phyloP scores from a whole-genome alignment of 2,113 vertebrate genomes.

The Glaucomys volans region DNA sequence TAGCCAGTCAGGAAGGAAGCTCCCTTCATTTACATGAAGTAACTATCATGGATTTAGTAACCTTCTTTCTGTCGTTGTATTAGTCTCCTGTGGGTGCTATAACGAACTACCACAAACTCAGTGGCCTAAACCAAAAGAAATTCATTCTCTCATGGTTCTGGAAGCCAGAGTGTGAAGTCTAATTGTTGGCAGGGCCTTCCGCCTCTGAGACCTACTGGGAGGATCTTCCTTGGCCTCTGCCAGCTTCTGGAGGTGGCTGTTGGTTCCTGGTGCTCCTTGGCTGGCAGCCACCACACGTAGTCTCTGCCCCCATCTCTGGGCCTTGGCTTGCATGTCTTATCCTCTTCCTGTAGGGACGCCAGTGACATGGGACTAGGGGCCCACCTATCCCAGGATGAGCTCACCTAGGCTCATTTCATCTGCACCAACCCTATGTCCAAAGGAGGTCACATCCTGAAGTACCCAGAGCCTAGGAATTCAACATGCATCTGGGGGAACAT shows the following conservation, averaged over 20 bases:
- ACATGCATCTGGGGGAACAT: too few species aligned
- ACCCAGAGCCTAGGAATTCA: neutral
- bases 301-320: neutral
- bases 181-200: neutral
- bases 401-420: neutral
- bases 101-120: neutral
- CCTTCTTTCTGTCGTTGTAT: neutral
- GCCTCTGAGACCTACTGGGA: neutral
- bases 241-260: too few species aligned
- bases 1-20: neutral
- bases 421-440: neutral
- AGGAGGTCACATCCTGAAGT: neutral
- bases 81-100: neutral
- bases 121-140: neutral
- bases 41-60: too few species aligned
- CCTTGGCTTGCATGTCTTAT: neutral
- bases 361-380: neutral
- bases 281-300: neutral
- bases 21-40: accelerated
- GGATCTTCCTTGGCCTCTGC: neutral
- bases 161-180: neutral
- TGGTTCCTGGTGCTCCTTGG: neutral
- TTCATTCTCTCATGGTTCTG: too few species aligned
- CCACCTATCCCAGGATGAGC: neutral
- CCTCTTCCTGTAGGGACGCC: neutral